Evolutionary conservation across 2,888 invertebrate species (phyloP), one percentile per base, ranked within the genome.

Genomic region (Andrena dorsata): DNA sequence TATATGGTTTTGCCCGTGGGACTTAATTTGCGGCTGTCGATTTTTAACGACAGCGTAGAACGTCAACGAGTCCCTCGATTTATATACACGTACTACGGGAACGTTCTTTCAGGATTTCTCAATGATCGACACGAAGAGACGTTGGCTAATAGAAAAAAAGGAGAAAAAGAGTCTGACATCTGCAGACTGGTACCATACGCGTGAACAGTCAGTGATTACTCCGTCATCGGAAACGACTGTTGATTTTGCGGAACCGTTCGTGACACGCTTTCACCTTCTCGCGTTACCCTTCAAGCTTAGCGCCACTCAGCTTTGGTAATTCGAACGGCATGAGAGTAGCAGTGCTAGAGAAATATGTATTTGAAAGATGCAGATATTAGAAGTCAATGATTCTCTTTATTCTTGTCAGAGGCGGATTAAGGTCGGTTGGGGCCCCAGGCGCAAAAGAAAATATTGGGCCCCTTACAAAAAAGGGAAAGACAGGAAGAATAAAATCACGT

Each of bases 21-120:
- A 28, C 28, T n/a, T 20, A 20, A 20, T 63, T 63, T n/a, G 35
- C 35, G 5, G 23, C 10, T 63, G 13, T 41, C 32, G 2, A 23
- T 4, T 20, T 32, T 61, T 8, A 56, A 8, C 23, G 56, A 23
- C 23, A 56, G 26, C 10, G 23, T 56, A 56, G 41, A 56, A 56
- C 23, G 23, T 0, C 23, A 23, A 56, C 10, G 23, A 56, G n/a
- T 35, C 10, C 32, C 32, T 35, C 32, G 20, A 2, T 30, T 30
- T 16, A 16, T 61, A 8, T 10, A 20, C 10, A 35, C 5, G 8
- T 23, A 61, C 7, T 16, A 61, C 5, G 20, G 10, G 16, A 35
- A 5, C 13, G 4, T 53, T 23, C 5, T 41, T 61, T n/a, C 26
- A 23, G n/a, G 23, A 76, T 76, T 75, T 61, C 75, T 75, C 68